Base-by-base conservation (phyloP, 2,113 vertebrate species). In the Caracal caracal region DNA sequence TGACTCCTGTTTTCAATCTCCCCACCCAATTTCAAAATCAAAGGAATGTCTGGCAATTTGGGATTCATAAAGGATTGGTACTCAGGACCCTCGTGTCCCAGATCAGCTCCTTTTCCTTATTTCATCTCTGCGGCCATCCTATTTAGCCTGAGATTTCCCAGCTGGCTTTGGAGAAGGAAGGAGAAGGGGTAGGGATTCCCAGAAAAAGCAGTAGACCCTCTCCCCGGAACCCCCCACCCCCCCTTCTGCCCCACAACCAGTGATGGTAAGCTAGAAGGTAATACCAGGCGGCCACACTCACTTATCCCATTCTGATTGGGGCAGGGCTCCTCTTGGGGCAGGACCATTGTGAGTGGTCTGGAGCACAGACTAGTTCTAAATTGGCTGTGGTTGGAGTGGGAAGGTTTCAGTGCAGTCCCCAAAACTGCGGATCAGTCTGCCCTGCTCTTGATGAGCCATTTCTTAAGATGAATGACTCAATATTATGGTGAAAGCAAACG, bases 401-500 rank as follows among this genome's bases (percentile, higher is more conserved):
- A 71, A 84, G 47, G 35, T 78, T 92, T 90, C 78, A 73, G 37
- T 26, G 82, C 51, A 78, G 53, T 65, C 68, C 37, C 9, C 26
- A 93, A 93, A 94, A 65, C 40, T 70, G 30, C 87, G 71, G 83
- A 86, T 90, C 83, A 95, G 75, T 84, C 79, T 81, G 43, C 56
- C 51, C 15, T 94, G 63, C 63, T 92, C 71, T 92, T 51, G 81
- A 37, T 96, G 87, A 93, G 94, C 95, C 85, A 85, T 51, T 33
- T 95, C 97, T 78, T 53, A 94, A 94, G 96, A 97, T 80, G 81
- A 95, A 97, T 96, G 95, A 56, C 51, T 85, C 96, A 96, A 97
- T 97, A 97, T 83, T 66, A 87, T 15, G 68, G 87, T 95, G 95
- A 97, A 97, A 98, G 96, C 86, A 82, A 97, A 97, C 35, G 70